phyloP scores from a whole-genome alignment of 2,888 invertebrate species.

The Falcaria lacertinaria region DNA sequence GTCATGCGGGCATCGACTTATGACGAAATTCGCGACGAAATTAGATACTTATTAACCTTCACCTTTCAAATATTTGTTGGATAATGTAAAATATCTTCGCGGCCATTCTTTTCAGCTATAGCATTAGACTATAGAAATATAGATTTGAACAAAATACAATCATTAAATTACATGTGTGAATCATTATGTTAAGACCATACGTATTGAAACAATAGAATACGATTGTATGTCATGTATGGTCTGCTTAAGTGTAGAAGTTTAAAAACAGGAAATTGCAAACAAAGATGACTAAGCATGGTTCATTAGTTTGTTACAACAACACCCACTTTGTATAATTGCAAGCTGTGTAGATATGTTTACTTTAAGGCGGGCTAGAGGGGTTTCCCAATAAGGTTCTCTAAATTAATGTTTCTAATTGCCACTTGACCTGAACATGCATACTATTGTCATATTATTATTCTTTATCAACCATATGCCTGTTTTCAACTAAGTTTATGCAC shows the following conservation, averaged over 20 bases:
- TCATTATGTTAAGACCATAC: too few relatives aligned
- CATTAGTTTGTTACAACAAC: background rate
- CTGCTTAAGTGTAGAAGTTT: background rate
- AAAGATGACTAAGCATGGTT: background rate
- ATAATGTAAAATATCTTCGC: background rate
- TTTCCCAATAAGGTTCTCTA: too few relatives aligned
- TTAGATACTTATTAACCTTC: conserved; percentile 17
- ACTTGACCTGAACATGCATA: too few relatives aligned
- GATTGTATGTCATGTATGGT: too few relatives aligned
- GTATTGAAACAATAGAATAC: background rate
- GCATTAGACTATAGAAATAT: too few relatives aligned
- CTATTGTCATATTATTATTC: too few relatives aligned
- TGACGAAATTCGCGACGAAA: conserved; percentile 13
- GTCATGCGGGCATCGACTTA: conserved; percentile 22
- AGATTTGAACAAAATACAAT: too few relatives aligned
- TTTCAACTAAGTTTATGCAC: too few relatives aligned
- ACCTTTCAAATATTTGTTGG: conserved; percentile 16
- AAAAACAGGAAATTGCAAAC: conserved; percentile 1
- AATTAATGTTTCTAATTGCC: too few relatives aligned
- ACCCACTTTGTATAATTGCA: background rate
- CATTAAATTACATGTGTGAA: too few relatives aligned
- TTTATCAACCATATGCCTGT: too few relatives aligned
- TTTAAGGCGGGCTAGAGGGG: too few relatives aligned
- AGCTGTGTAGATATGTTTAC: background rate
- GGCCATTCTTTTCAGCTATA: background rate